phyloP scores from a whole-genome alignment of 35 echinoderm and acorn worm genomes.

The Nesometra sesokonis region DNA sequence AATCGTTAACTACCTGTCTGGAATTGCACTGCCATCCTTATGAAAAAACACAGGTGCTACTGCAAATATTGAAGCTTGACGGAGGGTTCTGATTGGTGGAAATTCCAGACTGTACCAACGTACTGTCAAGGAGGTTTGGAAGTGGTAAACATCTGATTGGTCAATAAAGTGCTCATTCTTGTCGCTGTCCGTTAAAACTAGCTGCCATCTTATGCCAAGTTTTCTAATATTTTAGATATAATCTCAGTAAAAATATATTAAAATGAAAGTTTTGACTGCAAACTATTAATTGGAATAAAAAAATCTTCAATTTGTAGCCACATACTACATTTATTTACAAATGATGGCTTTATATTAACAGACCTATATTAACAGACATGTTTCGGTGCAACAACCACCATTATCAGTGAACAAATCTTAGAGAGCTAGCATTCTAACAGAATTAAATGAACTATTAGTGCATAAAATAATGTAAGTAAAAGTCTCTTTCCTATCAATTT shows the following conservation, averaged over 20 bases:
- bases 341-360: too few species aligned
- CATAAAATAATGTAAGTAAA: too few species aligned
- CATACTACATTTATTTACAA: too few species aligned
- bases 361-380: too few species aligned
- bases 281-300: too few species aligned
- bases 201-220: conserved; percentile 55
- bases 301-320: too few species aligned
- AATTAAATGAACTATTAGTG: too few species aligned
- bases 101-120: conserved; percentile 53
- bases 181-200: conserved; percentile 42
- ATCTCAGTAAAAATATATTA: background rate
- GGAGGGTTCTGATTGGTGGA: conserved; percentile 43
- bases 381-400: too few species aligned
- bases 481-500: too few species aligned
- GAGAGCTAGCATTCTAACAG: too few species aligned
- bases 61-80: conserved; percentile 27
- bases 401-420: too few species aligned
- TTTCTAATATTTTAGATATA: conserved; percentile 27
- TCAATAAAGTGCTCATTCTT: conserved; percentile 15
- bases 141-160: conserved; percentile 40
- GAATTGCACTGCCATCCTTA: conserved; percentile 30
- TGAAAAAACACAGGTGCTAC: conserved; percentile 48
- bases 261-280: background rate
- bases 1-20: conserved; percentile 7
- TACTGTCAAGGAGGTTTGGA: conserved; percentile 41